Evolutionary conservation across 2,888 invertebrate species (phyloP).

Genomic region (Hypercompe scribonia): DNA sequence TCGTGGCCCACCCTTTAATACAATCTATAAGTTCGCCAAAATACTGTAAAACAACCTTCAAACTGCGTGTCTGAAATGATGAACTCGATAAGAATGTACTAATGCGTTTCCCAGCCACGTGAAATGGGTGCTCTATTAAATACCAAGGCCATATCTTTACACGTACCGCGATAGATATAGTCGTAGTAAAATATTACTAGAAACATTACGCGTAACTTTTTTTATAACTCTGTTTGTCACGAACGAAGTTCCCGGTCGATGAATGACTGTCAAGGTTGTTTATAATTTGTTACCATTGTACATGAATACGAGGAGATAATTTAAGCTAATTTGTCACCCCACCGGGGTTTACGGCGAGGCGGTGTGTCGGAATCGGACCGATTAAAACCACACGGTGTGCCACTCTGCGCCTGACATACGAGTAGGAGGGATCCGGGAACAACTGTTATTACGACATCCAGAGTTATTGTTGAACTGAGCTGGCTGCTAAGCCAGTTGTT

Average conservation of each 20-base stretch:
- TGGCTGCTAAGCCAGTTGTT: too few relatives aligned
- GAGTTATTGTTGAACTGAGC: too few relatives aligned
- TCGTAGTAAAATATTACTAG: conserved; percentile 20
- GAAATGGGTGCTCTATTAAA: conserved; percentile 27
- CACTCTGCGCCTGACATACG: too few relatives aligned
- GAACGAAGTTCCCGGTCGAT: not conserved
- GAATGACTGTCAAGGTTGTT: not conserved
- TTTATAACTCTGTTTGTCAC: not conserved
- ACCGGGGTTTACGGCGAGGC: too few relatives aligned
- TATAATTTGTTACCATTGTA: not conserved
- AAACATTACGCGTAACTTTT: not conserved
- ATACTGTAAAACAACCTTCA: not conserved
- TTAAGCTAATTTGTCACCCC: too few relatives aligned
- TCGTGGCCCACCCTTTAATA: too few relatives aligned
- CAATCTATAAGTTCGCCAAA: too few relatives aligned
- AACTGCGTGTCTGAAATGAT: conserved; percentile 7
- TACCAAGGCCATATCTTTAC: conserved; percentile 36
- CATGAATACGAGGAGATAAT: too few relatives aligned
- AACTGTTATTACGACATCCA: too few relatives aligned
- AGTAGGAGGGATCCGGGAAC: too few relatives aligned
- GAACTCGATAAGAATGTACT: conserved; percentile 11
- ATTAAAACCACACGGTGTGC: too few relatives aligned
- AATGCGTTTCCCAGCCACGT: conserved; percentile 15
- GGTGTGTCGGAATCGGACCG: too few relatives aligned
- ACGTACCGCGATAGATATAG: conserved; percentile 19